Conservation (phyloP, 2,888 invertebrate genomes). For the Sesamia inferens region DNA sequence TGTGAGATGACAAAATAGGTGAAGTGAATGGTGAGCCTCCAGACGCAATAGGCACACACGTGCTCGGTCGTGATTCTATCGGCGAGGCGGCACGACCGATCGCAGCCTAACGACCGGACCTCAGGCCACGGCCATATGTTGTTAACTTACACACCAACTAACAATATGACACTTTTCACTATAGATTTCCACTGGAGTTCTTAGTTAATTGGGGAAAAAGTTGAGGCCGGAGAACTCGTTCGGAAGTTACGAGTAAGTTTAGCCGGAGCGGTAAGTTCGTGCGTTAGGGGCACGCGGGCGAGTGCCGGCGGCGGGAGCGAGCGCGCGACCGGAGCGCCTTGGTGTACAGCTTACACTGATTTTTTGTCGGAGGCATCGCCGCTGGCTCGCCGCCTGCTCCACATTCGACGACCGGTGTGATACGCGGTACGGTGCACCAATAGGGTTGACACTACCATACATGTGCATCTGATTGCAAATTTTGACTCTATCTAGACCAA, state of each 20-base stretch:
- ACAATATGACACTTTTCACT: conserved; percentile 83
- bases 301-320: conserved; percentile 68
- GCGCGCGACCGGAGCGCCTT: conserved; percentile 85
- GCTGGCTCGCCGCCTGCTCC: conserved; percentile 83
- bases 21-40: conserved; percentile 88
- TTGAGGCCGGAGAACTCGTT: conserved; percentile 51
- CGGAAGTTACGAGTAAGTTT: conserved; percentile 64
- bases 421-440: conserved; percentile 77
- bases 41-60: conserved; percentile 84
- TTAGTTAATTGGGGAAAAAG: conserved; percentile 43
- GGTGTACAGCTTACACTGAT: conserved; percentile 88
- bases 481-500: neutral
- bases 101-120: conserved; percentile 77
- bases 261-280: conserved; percentile 62
- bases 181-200: conserved; percentile 67
- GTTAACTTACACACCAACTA: conserved; percentile 82
- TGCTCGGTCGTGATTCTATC: conserved; percentile 85
- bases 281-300: conserved; percentile 65
- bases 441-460: conserved; percentile 67
- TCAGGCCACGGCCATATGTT: conserved; percentile 86
- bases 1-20: conserved; percentile 83
- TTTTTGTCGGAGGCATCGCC: conserved; percentile 89
- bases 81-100: conserved; percentile 78
- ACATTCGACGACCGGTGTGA: conserved; percentile 89
- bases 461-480: conserved; percentile 17